Percentiles rank a stretch among this genome's conserved stretches.
phyloP scores from a whole-genome alignment of 2,797 vertebrate species.

The Diplodus puntazzo region DNA sequence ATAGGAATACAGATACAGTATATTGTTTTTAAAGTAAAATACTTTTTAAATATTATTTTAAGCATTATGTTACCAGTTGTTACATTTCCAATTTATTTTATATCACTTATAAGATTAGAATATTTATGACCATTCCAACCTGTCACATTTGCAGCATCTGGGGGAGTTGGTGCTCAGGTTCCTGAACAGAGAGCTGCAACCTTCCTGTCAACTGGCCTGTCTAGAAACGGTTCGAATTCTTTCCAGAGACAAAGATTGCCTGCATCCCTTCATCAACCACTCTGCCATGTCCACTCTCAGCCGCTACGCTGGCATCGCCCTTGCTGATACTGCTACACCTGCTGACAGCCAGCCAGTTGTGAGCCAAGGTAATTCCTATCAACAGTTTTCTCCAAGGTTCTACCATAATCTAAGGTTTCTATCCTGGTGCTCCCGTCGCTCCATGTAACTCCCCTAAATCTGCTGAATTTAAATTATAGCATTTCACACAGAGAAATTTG shows the following conservation, averaged over 20 bases:
- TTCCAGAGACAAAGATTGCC: slow-evolving; percentile 89
- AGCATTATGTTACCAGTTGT: not conserved
- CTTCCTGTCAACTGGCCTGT: slow-evolving; percentile 90
- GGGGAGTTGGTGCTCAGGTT: slow-evolving; percentile 89
- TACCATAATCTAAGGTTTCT: not conserved
- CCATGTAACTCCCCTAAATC: too few relatives aligned
- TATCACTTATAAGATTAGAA: not conserved
- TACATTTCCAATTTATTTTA: not conserved
- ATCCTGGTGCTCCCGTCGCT: not conserved
- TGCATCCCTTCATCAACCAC: slow-evolving; percentile 85
- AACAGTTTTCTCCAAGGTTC: not conserved
- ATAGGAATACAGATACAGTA: not conserved
- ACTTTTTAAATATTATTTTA: not conserved
- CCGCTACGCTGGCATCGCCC: slow-evolving; percentile 83
- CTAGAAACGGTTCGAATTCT: slow-evolving; percentile 93
- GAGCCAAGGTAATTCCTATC: slow-evolving; percentile 60
- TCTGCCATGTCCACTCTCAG: slow-evolving; percentile 88
- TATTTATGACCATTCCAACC: not conserved
- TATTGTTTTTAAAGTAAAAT: slow-evolving; percentile 1
- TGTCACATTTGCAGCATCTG: slow-evolving; percentile 81
- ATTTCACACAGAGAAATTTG: too few relatives aligned
- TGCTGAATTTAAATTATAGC: not conserved
- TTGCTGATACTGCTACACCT: not conserved
- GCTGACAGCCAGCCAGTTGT: slow-evolving; percentile 12
- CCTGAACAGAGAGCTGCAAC: slow-evolving; percentile 89